Evolutionary conservation across 2,888 invertebrate genomes (phyloP), one percentile per base, ranked within the genome.

Genomic region (Drosophila mulleri): DNA sequence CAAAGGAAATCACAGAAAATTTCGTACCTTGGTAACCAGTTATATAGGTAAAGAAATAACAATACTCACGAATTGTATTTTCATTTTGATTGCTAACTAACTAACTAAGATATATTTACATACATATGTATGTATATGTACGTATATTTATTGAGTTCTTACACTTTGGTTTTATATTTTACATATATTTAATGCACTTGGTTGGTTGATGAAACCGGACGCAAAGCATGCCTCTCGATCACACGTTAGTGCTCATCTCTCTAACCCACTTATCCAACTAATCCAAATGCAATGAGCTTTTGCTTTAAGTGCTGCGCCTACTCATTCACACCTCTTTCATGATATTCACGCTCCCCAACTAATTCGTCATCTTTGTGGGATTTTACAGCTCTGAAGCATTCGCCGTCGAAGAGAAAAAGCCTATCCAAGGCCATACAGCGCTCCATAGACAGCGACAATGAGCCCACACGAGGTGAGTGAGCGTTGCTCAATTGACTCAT

Each of bases 21-120:
- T 99, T 97, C 96, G 99, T 95, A 98, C 98, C 94, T 96, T 99
- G 95, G 99, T 99, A 95, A 98, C 98, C 95, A 98, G 98, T 95
- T 98, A 98, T 94, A 98, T 99, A 98, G 99, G 99, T 99, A 98
- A 95, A 81, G 63, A 71, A 78, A 37, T 39, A 71, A 78, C 44
- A 64, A 73, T 44, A 64, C 53, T 45, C 59, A 64, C 37, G n/a
- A 58, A 5, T 37, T 39, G 16, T 18, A 41, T n/a, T 14, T 41
- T 41, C n/a, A 8, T 14, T 41, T 41, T 41, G 41, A n/a, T 39
- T 39, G 39, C 45, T 47, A 11, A 52, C 16, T 67, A 57, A 58
- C 39, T 37, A 23, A 50, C 20, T 23, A 23, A 60, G 32, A 26
- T 14, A 32, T 44, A 16, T 53, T 11, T 66, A 50, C 47, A 7